phyloP scores from a whole-genome alignment of 2,797 vertebrate species.

The Semotilus atromaculatus region DNA sequence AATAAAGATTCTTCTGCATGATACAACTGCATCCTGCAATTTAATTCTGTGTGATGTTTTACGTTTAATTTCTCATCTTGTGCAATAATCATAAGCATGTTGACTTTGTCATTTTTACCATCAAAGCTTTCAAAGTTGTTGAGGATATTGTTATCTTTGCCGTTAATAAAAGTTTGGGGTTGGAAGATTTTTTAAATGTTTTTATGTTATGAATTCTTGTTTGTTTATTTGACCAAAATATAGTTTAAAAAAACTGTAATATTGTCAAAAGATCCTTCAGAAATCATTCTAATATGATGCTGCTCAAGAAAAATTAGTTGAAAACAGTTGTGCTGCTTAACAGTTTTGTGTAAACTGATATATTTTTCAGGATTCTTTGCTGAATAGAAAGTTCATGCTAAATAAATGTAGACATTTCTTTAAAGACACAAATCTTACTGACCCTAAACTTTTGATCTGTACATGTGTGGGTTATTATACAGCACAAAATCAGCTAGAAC shows the following conservation, averaged over 20 bases:
- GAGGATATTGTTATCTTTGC: background rate
- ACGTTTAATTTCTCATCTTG: background rate
- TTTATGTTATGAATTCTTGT: too few relatives aligned
- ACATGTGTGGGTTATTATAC: background rate
- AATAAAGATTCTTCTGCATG: slow-evolving; percentile 55
- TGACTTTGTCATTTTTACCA: background rate
- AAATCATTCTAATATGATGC: background rate
- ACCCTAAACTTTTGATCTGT: background rate
- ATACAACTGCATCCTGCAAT: slow-evolving; percentile 16
- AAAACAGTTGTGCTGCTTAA: background rate
- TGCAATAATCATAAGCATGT: background rate
- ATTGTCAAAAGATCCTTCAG: background rate
- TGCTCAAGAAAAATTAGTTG: background rate
- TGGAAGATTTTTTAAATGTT: background rate
- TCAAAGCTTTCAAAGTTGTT: background rate
- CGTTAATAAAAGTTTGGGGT: background rate
- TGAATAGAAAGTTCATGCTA: background rate
- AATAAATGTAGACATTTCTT: background rate
- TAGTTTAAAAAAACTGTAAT: background rate
- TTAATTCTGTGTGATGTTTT: background rate
- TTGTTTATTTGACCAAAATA: background rate
- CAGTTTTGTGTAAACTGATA: background rate
- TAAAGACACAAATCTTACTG: background rate
- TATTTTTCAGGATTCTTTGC: background rate
- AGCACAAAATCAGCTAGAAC: background rate